Conservation (phyloP, 1,140 invertebrate genomes). For the Agrypnia vestita region DNA sequence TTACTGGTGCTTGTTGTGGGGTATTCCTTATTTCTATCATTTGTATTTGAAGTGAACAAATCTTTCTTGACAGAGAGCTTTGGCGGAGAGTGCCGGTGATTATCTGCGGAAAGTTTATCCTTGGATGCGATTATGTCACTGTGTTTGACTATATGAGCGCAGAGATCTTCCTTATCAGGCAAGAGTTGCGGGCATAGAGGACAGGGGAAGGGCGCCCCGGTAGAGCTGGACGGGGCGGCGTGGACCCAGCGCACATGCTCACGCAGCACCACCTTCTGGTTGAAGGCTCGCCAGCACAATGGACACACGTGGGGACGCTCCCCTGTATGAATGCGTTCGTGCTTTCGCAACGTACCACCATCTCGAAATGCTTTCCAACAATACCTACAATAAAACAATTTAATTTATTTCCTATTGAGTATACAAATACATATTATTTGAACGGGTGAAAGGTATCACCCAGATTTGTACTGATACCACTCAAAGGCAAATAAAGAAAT, state of each 20-base stretch:
- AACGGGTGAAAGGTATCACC: too few species aligned
- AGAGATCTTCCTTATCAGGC: conserved; percentile 71
- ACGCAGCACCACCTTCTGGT: conserved; percentile 72
- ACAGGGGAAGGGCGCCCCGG: conserved; percentile 64
- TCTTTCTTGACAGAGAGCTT: conserved; percentile 46
- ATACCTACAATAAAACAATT: conserved; percentile 75
- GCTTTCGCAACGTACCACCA: conserved; percentile 75
- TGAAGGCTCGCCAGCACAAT: conserved; percentile 45
- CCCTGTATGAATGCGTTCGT: conserved; percentile 49
- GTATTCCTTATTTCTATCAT: neutral
- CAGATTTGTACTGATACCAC: too few species aligned
- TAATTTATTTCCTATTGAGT: too few species aligned
- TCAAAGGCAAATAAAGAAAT: too few species aligned
- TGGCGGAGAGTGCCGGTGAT: neutral
- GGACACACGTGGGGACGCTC: conserved; percentile 47
- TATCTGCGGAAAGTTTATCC: conserved; percentile 63
- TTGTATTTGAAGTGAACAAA: conserved; percentile 6
- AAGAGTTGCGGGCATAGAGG: conserved; percentile 67
- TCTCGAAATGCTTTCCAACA: conserved; percentile 86
- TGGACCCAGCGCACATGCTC: conserved; percentile 73
- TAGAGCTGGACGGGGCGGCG: conserved; percentile 64
- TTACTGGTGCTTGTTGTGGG: too few species aligned
- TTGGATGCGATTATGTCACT: conserved; percentile 71
- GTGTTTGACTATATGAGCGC: conserved; percentile 73
- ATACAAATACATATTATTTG: too few species aligned